Conservation (phyloP, 2,113 vertebrate genomes). For the Psilopsiagon aurifrons region DNA sequence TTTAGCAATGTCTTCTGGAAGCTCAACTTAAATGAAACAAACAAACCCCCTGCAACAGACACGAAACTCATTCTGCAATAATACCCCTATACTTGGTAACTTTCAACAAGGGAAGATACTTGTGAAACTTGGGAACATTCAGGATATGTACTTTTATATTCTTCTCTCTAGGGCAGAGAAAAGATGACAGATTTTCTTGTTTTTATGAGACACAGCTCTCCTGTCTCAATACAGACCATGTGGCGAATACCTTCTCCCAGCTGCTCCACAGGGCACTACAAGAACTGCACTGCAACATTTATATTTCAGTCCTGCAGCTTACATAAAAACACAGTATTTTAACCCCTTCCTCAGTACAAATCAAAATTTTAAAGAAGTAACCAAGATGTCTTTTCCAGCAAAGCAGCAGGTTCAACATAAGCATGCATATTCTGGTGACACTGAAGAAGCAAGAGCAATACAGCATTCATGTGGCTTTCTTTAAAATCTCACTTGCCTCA, state of each 20-base stretch:
- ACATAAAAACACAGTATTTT: background rate
- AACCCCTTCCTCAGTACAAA: background rate
- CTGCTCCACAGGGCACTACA: background rate
- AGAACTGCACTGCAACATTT: background rate
- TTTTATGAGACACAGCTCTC: background rate
- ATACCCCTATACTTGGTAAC: background rate
- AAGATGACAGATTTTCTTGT: background rate
- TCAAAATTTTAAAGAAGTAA: background rate
- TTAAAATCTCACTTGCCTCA: background rate
- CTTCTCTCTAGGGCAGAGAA: background rate
- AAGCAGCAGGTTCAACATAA: background rate
- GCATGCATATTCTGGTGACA: accelerated
- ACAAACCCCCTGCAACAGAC: background rate
- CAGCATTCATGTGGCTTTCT: background rate
- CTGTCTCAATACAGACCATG: background rate
- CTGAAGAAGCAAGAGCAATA: background rate
- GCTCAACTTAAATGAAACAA: background rate
- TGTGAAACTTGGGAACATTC: background rate
- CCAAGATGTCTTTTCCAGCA: background rate
- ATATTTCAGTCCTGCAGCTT: background rate
- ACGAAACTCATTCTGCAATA: background rate
- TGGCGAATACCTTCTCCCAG: background rate
- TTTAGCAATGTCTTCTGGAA: background rate
- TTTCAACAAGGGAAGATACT: background rate
- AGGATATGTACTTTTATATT: background rate